A percentile compares a stretch with the other conserved stretches of the same genome.
phyloP scores from a whole-genome alignment of 2,113 vertebrate genomes.

The Pterophyllum scalare region DNA sequence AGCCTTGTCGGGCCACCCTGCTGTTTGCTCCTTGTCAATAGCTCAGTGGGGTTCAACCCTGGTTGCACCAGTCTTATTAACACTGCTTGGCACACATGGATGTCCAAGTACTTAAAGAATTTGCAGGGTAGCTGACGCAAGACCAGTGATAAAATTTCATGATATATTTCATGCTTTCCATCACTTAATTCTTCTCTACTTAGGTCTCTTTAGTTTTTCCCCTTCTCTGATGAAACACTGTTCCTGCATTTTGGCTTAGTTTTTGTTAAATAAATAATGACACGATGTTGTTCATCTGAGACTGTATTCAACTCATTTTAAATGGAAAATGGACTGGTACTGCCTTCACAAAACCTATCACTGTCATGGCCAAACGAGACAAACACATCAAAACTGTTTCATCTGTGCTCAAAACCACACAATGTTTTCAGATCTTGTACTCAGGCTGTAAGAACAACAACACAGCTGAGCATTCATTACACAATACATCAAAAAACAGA shows the following conservation, averaged over 20 bases:
- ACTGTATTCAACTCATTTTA: background rate
- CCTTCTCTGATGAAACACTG: background rate
- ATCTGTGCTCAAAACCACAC: too few relatives aligned
- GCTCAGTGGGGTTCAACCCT: slow-evolving; percentile 4
- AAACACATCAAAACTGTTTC: background rate
- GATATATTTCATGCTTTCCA: background rate
- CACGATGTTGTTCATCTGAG: background rate
- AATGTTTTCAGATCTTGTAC: background rate
- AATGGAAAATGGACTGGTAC: too few relatives aligned
- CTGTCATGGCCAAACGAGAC: background rate
- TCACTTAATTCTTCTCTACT: background rate
- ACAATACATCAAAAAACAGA: background rate
- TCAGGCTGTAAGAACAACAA: too few relatives aligned
- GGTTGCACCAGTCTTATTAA: background rate
- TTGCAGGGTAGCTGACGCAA: background rate
- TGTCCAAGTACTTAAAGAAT: background rate
- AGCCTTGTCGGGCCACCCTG: background rate
- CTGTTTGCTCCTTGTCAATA: slow-evolving; percentile 9
- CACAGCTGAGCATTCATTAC: background rate
- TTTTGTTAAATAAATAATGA: background rate
- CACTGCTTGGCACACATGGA: slow-evolving; percentile 7
- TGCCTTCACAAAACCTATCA: too few relatives aligned
- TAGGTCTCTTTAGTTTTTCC: background rate
- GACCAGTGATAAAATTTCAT: background rate
- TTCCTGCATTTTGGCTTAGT: background rate